Evolutionary conservation across 2,888 invertebrate species (phyloP).

Genomic region (Volucella inflata): DNA sequence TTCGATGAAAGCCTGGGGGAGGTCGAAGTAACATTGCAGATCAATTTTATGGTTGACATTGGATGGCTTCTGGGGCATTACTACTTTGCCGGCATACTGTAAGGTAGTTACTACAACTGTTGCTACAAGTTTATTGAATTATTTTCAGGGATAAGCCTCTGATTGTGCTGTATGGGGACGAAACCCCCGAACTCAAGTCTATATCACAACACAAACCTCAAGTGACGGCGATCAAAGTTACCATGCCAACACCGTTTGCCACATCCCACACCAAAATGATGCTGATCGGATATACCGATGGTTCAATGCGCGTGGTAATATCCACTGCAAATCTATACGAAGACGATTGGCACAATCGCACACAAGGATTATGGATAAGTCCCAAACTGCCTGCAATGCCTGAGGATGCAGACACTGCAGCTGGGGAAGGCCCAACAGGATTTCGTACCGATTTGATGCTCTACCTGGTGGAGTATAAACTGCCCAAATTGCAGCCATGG

Average conservation of each 20-base stretch:
- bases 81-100: slow-evolving; percentile 89
- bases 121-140: background rate
- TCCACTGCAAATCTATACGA: slow-evolving; percentile 96
- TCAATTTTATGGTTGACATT: slow-evolving; percentile 96
- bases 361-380: slow-evolving; percentile 97
- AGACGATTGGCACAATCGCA: slow-evolving; percentile 97
- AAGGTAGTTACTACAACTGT: slow-evolving; percentile 76
- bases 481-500: slow-evolving; percentile 89
- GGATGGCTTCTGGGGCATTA: slow-evolving; percentile 95
- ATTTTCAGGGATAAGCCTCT: slow-evolving; percentile 85
- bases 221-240: slow-evolving; percentile 88
- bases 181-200: slow-evolving; percentile 86
- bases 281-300: slow-evolving; percentile 91
- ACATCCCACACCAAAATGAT: slow-evolving; percentile 97
- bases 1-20: slow-evolving; percentile 91
- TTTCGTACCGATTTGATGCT: slow-evolving; percentile 91
- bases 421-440: slow-evolving; percentile 92
- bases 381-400: slow-evolving; percentile 89
- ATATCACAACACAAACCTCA: slow-evolving; percentile 87
- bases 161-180: slow-evolving; percentile 91
- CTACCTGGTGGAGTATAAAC: slow-evolving; percentile 91
- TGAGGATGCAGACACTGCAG: slow-evolving; percentile 84
- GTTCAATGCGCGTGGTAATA: slow-evolving; percentile 92
- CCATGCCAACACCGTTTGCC: slow-evolving; percentile 91
- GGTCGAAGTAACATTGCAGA: slow-evolving; percentile 90